Percentiles rank a stretch among this genome's conserved stretches.
phyloP scores from a whole-genome alignment of 35 echinoderm and acorn worm species.

The Eucidaris tribuloides region DNA sequence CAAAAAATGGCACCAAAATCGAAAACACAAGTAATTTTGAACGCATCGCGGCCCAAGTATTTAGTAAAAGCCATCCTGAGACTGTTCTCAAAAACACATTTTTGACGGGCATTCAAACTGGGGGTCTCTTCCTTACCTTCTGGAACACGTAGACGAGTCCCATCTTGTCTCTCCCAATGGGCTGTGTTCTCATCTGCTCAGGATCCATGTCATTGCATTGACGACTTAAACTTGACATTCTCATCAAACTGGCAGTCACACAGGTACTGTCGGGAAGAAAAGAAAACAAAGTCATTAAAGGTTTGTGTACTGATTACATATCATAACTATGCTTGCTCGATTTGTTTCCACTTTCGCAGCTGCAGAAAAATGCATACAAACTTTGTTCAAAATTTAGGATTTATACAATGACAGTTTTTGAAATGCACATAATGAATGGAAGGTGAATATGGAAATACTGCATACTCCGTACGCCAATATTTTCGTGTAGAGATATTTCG shows the following conservation, averaged over 20 bases:
- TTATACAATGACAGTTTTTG: not conserved
- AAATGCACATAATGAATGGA: too few species aligned
- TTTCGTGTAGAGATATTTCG: too few species aligned
- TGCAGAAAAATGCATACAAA: not conserved
- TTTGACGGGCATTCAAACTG: too few species aligned
- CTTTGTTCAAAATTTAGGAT: not conserved
- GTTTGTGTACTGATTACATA: not conserved
- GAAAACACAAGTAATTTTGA: too few species aligned
- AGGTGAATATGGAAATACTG: too few species aligned
- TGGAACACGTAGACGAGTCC: constrained; percentile 97
- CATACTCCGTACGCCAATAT: too few species aligned
- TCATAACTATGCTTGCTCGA: not conserved
- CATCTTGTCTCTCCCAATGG: constrained; percentile 87
- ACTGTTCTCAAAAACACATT: too few species aligned
- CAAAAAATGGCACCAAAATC: too few species aligned
- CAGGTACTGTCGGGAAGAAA: constrained; percentile 62
- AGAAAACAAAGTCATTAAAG: not conserved
- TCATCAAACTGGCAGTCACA: constrained; percentile 97
- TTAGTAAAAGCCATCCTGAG: too few species aligned
- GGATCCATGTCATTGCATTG: constrained; percentile 74
- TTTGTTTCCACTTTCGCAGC: not conserved
- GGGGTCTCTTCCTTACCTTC: constrained; percentile 79
- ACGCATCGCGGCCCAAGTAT: too few species aligned
- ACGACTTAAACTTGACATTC: constrained; percentile 79
- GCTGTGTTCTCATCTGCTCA: constrained; percentile 72